These are phyloP conservation scores for Ethmia dodecea DNA, from an alignment of 2,888 invertebrate genomes.

Conservation along the genomic window DNA sequence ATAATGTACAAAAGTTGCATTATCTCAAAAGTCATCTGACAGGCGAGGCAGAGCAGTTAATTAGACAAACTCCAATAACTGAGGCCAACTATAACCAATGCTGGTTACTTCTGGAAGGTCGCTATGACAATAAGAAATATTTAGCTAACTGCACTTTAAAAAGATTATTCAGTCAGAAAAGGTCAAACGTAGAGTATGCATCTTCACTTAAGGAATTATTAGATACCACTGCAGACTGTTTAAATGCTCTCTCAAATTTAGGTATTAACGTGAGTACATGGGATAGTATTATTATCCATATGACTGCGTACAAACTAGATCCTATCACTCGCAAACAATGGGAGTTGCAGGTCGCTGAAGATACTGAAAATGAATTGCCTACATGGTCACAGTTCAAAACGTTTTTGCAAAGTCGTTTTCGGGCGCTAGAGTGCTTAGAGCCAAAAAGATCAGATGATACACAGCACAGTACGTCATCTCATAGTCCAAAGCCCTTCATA, in stretches of 20 bases:
- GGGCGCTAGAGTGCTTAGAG: neutral
- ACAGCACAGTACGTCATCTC: too few relatives aligned
- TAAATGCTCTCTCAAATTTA: neutral
- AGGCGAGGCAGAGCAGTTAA: neutral
- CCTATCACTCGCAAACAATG: neutral
- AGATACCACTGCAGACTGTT: neutral
- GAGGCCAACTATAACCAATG: neutral
- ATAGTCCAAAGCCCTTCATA: neutral
- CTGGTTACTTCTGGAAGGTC: neutral
- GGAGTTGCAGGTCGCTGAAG: neutral
- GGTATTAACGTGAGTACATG: neutral
- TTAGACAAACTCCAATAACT: neutral
- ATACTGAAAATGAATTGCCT: too few relatives aligned
- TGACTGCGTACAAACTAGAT: neutral
- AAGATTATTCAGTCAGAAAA: neutral
- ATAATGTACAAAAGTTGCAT: neutral
- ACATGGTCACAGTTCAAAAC: neutral
- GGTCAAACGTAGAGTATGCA: neutral
- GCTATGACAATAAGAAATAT: neutral
- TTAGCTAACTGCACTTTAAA: neutral
- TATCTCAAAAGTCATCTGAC: neutral
- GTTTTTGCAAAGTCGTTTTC: neutral
- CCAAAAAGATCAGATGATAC: neutral
- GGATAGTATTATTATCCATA: neutral
- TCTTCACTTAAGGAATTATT: neutral